Percentiles rank a stretch among this genome's conserved stretches.
phyloP scores from a whole-genome alignment of 1,140 invertebrate species.

The Scylla paramamosain region DNA sequence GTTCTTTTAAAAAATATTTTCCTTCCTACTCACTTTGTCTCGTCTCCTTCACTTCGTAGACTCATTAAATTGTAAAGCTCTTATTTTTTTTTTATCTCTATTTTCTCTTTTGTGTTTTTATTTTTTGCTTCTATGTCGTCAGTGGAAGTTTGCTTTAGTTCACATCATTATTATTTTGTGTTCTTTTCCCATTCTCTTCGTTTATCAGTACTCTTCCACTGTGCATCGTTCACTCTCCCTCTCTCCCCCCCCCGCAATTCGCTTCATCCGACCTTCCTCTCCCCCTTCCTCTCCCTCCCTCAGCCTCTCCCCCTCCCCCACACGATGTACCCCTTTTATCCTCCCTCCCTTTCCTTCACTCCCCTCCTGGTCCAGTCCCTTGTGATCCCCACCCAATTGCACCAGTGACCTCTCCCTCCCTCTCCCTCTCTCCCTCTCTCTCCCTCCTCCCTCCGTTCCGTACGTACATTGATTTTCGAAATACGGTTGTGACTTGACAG shows the following conservation, averaged over 20 bases:
- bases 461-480: slow-evolving; percentile 65
- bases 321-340: neutral
- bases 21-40: too few relatives aligned
- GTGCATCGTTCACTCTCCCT: neutral
- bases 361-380: slow-evolving; percentile 9
- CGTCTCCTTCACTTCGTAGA: too few relatives aligned
- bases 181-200: too few relatives aligned
- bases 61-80: too few relatives aligned
- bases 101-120: too few relatives aligned
- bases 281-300: neutral
- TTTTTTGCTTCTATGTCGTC: too few relatives aligned
- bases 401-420: neutral
- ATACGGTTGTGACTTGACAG: slow-evolving; percentile 48
- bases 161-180: too few relatives aligned
- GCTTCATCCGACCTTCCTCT: neutral
- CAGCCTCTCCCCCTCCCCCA: neutral
- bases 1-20: too few relatives aligned
- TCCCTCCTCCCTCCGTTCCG: neutral
- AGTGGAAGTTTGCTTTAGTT: too few relatives aligned
- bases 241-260: neutral
- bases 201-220: neutral
- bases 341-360: slow-evolving; percentile 5
- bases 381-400: neutral
- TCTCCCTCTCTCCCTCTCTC: neutral
- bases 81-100: too few relatives aligned